Evolutionary conservation across 2,113 vertebrate genomes (phyloP).

Genomic region (Malurus melanocephalus): DNA sequence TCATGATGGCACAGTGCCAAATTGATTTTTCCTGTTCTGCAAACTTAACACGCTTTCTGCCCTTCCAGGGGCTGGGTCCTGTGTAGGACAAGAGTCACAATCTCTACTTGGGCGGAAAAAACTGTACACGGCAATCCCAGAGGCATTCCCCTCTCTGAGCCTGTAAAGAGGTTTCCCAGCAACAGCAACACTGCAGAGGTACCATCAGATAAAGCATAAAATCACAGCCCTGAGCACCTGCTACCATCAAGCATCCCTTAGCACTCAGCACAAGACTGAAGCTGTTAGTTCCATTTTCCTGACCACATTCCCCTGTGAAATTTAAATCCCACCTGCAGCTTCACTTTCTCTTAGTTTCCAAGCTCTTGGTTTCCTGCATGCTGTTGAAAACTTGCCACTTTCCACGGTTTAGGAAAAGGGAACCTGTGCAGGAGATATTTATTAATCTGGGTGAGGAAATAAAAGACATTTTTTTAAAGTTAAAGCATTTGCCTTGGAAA

Average conservation of each 20-base stretch:
- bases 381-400: neutral
- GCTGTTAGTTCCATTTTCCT: slow-evolving; percentile 32
- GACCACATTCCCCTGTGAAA: neutral
- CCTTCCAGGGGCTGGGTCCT: neutral
- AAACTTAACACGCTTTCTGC: neutral
- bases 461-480: neutral
- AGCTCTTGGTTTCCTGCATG: neutral
- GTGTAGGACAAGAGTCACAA: neutral
- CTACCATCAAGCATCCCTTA: neutral
- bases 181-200: slow-evolving; percentile 15
- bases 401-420: neutral
- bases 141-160: neutral
- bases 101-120: neutral
- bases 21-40: neutral
- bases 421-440: neutral
- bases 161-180: slow-evolving; percentile 29
- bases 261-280: slow-evolving; percentile 4
- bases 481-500: slow-evolving; percentile 8
- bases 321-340: slow-evolving; percentile 8
- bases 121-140: neutral
- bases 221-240: slow-evolving; percentile 34
- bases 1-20: neutral
- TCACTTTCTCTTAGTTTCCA: neutral
- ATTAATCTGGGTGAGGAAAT: neutral
- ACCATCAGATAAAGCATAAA: slow-evolving; percentile 26